Percentiles rank a stretch among this genome's conserved stretches.
Evolutionary conservation across 2,888 invertebrate genomes (phyloP).

Genomic region (Plebejus argus): DNA sequence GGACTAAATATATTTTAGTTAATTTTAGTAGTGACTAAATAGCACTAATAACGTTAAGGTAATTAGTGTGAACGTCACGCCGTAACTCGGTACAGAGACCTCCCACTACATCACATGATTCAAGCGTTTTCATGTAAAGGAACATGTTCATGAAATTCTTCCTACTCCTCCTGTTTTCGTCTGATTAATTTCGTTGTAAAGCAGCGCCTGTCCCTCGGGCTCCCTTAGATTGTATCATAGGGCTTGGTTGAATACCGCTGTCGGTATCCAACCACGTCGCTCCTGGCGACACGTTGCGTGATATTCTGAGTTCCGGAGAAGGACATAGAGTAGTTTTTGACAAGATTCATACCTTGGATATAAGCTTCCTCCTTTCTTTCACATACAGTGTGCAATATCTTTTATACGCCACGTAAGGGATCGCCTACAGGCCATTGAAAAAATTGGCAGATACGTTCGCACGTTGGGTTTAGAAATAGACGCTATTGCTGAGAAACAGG

Average conservation of each 20-base stretch:
- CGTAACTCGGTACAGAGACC: slow-evolving; percentile 44
- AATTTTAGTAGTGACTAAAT: slow-evolving; percentile 23
- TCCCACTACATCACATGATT: slow-evolving; percentile 68
- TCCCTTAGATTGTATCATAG: too few relatives aligned
- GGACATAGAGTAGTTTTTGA: too few relatives aligned
- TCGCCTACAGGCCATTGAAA: slow-evolving; percentile 49
- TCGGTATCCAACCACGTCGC: too few relatives aligned
- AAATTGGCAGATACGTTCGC: slow-evolving; percentile 53
- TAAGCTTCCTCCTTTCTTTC: too few relatives aligned
- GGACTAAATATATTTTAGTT: slow-evolving; percentile 6
- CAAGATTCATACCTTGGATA: too few relatives aligned
- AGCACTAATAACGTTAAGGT: neutral
- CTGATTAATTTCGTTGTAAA: too few relatives aligned
- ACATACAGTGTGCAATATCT: slow-evolving; percentile 49
- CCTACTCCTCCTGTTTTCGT: too few relatives aligned
- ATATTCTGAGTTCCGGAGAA: too few relatives aligned
- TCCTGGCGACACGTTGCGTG: too few relatives aligned
- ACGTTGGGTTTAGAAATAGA: slow-evolving; percentile 54
- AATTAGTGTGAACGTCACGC: slow-evolving; percentile 30
- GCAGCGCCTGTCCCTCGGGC: too few relatives aligned
- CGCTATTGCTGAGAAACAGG: slow-evolving; percentile 59
- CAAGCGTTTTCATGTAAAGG: slow-evolving; percentile 46
- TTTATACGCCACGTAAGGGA: slow-evolving; percentile 49
- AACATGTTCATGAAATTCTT: slow-evolving; percentile 44
- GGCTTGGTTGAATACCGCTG: too few relatives aligned